These are phyloP conservation scores for Colistium nudipinnis DNA, from an alignment of 2,113 vertebrate species.

Conservation along the genomic window DNA sequence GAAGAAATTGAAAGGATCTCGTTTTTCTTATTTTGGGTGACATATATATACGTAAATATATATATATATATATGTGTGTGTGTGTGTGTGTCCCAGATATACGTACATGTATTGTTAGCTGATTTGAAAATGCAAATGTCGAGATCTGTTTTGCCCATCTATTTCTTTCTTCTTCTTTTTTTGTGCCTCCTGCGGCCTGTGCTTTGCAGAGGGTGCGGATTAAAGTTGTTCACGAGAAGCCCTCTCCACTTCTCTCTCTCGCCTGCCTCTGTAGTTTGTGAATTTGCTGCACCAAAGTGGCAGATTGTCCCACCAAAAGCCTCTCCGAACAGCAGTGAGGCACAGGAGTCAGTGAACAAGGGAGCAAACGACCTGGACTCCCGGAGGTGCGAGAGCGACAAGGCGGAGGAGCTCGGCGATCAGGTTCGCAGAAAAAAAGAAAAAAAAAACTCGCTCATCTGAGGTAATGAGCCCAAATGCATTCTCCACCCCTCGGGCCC, in stretches of 20 bases:
- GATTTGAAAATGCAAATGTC: too few species aligned
- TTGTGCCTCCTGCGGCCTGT: not conserved
- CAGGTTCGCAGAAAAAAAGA: constrained; percentile 14
- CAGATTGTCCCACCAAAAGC: constrained; percentile 12
- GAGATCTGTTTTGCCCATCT: not conserved
- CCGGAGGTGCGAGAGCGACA: not conserved
- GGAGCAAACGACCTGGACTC: constrained; percentile 30
- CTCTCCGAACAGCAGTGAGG: constrained; percentile 7
- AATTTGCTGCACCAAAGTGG: not conserved
- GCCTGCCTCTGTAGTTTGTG: not conserved
- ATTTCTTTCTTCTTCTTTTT: too few species aligned
- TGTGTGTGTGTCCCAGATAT: too few species aligned
- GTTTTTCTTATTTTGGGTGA: too few species aligned
- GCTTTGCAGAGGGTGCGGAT: not conserved
- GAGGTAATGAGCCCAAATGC: not conserved
- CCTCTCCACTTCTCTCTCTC: not conserved
- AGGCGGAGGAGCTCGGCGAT: constrained; percentile 15
- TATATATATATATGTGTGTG: too few species aligned
- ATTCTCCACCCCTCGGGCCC: not conserved
- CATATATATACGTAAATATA: too few species aligned
- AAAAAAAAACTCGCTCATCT: not conserved
- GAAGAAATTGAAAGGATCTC: too few species aligned
- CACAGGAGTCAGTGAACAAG: constrained; percentile 19
- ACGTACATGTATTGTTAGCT: too few species aligned
- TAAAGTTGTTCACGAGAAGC: not conserved